Evolutionary conservation across 2,113 vertebrate genomes (phyloP).

Genomic region (Sinosuthora webbiana): DNA sequence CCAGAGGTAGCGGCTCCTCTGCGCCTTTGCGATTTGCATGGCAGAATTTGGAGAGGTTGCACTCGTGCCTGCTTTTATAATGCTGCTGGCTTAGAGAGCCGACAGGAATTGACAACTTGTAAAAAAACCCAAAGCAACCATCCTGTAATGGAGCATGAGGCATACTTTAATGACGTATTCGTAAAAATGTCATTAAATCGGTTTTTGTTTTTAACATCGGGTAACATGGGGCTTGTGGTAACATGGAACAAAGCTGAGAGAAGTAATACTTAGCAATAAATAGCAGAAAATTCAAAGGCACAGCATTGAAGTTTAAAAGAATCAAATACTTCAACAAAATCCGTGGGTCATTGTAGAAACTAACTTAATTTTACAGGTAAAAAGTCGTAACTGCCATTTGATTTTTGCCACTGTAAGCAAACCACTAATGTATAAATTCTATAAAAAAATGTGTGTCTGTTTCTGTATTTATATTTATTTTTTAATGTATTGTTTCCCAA

Average conservation of each 20-base stretch:
- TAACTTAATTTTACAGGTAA: background rate
- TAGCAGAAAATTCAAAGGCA: background rate
- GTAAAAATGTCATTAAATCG: background rate
- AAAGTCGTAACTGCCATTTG: background rate
- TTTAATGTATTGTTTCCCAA: background rate
- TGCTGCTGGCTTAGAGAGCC: background rate
- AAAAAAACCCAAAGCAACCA: accelerated
- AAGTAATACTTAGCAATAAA: background rate
- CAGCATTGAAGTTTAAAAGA: background rate
- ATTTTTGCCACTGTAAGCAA: background rate
- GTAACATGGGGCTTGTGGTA: background rate
- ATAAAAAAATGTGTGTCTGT: background rate
- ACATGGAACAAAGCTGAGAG: background rate
- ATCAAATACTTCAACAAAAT: background rate
- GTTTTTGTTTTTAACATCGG: background rate
- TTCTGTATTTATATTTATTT: accelerated
- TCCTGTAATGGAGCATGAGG: no score
- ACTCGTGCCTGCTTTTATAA: accelerated
- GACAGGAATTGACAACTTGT: background rate
- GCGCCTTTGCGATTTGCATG: accelerated
- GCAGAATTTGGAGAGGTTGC: accelerated
- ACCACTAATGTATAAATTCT: background rate
- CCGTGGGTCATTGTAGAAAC: background rate
- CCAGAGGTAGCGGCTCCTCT: accelerated
- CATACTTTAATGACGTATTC: background rate